Conservation (phyloP, 2,888 invertebrate genomes). For the Cactoblastis cactorum region DNA sequence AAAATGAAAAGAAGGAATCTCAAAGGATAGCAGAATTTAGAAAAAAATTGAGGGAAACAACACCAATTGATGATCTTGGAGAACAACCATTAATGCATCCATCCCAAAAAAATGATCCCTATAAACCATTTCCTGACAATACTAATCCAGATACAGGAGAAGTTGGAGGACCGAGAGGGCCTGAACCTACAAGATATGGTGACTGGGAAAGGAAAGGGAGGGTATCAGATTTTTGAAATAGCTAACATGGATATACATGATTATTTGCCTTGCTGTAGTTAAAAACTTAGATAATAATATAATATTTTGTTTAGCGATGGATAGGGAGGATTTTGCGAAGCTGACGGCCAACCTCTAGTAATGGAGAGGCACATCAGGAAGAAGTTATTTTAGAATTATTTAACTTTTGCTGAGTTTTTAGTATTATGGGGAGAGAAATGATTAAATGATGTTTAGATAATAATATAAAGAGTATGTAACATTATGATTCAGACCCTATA, state of each 20-base stretch:
- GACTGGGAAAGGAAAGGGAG: slow-evolving; percentile 99
- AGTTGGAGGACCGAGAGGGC: slow-evolving; percentile 96
- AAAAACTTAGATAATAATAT: too few relatives aligned
- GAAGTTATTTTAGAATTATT: too few relatives aligned
- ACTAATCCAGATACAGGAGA: slow-evolving; percentile 96
- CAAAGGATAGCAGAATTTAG: slow-evolving; percentile 82
- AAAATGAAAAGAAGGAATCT: slow-evolving; percentile 46
- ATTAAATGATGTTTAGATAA: too few relatives aligned
- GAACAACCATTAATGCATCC: slow-evolving; percentile 86
- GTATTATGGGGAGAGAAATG: too few relatives aligned
- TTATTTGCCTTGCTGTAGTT: too few relatives aligned
- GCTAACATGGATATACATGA: neutral
- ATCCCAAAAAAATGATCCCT: slow-evolving; percentile 89
- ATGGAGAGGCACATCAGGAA: too few relatives aligned
- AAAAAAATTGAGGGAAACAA: slow-evolving; percentile 85
- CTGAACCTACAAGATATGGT: slow-evolving; percentile 99
- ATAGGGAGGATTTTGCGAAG: too few relatives aligned
- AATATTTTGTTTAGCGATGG: too few relatives aligned
- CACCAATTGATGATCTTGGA: slow-evolving; percentile 86
- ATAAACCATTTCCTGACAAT: slow-evolving; percentile 91
- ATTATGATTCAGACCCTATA: too few relatives aligned
- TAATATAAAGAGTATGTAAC: too few relatives aligned
- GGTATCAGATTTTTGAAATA: slow-evolving; percentile 92
- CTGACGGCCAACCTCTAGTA: too few relatives aligned
- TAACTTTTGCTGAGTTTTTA: too few relatives aligned